phyloP scores from a whole-genome alignment of 2,113 vertebrate species.

The Stigmatopora argus region DNA sequence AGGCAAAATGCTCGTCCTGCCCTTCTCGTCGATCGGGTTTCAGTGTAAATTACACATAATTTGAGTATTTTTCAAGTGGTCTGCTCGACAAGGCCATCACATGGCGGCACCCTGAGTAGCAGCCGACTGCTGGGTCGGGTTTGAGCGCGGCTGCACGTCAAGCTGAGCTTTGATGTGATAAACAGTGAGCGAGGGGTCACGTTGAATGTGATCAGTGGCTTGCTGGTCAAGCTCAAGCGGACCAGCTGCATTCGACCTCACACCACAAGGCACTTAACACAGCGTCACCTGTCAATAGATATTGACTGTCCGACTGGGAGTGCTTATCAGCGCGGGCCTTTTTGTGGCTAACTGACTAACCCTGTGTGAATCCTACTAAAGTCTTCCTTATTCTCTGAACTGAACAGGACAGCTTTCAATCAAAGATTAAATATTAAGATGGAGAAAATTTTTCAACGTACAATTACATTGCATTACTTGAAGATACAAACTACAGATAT shows the following conservation, averaged over 20 bases:
- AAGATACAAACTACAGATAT: not conserved
- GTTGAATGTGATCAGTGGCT: conserved; percentile 59
- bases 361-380: conserved; percentile 53
- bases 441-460: not conserved
- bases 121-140: conserved; percentile 53
- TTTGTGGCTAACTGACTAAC: conserved; percentile 43
- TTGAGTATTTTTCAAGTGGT: conserved; percentile 64
- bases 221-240: conserved; percentile 55
- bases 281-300: conserved; percentile 59
- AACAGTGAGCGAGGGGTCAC: conserved; percentile 43
- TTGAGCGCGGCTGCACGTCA: conserved; percentile 57
- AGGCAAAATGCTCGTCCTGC: conserved; percentile 17
- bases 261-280: conserved; percentile 56
- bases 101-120: conserved; percentile 27
- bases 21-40: conserved; percentile 28
- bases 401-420: conserved; percentile 28
- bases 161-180: conserved; percentile 62
- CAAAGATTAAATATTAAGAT: conserved; percentile 5
- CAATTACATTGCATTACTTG: not conserved
- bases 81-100: conserved; percentile 48
- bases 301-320: conserved; percentile 58
- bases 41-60: conserved; percentile 45
- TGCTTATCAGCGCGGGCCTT: conserved; percentile 41
- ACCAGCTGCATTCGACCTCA: conserved; percentile 58
- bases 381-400: conserved; percentile 46